Evolutionary conservation across 2,113 vertebrate species (phyloP), one percentile per base, ranked within the genome.

Genomic region (Heterotilapia buettikoferi): DNA sequence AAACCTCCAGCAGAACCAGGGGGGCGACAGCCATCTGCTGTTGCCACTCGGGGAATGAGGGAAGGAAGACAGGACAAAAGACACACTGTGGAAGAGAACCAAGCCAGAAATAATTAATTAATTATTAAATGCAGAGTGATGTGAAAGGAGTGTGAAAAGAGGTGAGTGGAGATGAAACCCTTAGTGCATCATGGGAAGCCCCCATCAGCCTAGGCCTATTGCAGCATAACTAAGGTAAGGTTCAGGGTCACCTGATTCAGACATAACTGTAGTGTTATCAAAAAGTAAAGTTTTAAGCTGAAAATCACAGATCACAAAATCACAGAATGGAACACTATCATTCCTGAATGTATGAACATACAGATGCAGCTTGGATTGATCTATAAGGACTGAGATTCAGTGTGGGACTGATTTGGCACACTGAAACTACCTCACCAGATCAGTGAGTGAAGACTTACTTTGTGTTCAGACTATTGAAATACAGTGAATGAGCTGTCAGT

Each of bases 401-500:
- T 43, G 47, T 82, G 1, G 12, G 66, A 80, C 61, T 84, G 57
- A 82, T 90, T 81, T 85, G 73, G 79, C 40, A 80, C 59, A 86
- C 4, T 88, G 66, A 47, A 79, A 59, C 9, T 50, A 84, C 68
- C 82, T 88, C 83, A 54, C 56, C 33, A 63, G 16, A 57, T 33
- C 80, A 3, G 43, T 7, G 24, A 29, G 29, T 80, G 83, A 80
- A 82, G 73, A 79, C 89, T 76, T 82, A 61, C 84, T 88, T 90
- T 88, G 84, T 88, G 53, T 81, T 61, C 57, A 76, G 31, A 31
- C 68, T 29, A 82, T 78, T 92, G 78, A 87, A 86, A 57, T 47
- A 38, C 86, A 21, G 12, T 38, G 50, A 90, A 89, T 87, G 87
- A 83, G 71, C 61, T 71, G 43, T 84, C 84, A 59, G 82, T 87